Base-by-base conservation (phyloP, 2,797 vertebrate species). In the Amblyraja radiata region DNA sequence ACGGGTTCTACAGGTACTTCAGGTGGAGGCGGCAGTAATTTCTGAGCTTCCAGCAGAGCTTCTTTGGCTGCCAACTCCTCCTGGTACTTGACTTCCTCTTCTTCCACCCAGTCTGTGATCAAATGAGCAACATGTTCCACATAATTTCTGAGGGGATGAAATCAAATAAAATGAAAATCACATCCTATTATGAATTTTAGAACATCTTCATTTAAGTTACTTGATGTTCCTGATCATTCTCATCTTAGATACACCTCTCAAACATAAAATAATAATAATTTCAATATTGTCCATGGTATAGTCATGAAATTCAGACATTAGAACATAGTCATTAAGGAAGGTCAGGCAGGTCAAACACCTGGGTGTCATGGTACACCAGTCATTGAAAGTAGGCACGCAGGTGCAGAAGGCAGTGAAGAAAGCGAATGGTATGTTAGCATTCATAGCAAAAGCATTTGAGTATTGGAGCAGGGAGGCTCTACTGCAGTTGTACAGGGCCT, bases 61-160 rank as follows among this genome's bases (percentile, higher is more conserved):
- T 97, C 96, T 93, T 95, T 96, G 93, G 96, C 92, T 93, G 95
- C 95, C 93, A 94, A 96, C 93, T 95, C 65, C 94, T 96, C 95
- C 84, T 96, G 95, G 93, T 97, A 97, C 93, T 96, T 97, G 21
- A 81, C 94, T 95, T 98, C 97, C 95, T 98, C 97, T 65, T 96
- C 95, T 94, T 93, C 96, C 4, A 95, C 95, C 99, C 98, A 99
- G 0, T 97, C 96, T 94, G 96, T 95, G 94, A 99, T 95, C 6
- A 93, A 96, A 16, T 95, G 94, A 3, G 97, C 97, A 93, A 99
- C 97, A 93, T 98, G 94, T 95, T 98, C 97, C 79, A 99, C 95
- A 94, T 98, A 99, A 93, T 93, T 97, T 94, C 98, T 99, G 90
- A 21, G 93, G 28, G 93, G 46, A 58, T 93, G 86, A 61, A 81